Conservation (phyloP, 2,113 vertebrate species). For the Poecile atricapillus region DNA sequence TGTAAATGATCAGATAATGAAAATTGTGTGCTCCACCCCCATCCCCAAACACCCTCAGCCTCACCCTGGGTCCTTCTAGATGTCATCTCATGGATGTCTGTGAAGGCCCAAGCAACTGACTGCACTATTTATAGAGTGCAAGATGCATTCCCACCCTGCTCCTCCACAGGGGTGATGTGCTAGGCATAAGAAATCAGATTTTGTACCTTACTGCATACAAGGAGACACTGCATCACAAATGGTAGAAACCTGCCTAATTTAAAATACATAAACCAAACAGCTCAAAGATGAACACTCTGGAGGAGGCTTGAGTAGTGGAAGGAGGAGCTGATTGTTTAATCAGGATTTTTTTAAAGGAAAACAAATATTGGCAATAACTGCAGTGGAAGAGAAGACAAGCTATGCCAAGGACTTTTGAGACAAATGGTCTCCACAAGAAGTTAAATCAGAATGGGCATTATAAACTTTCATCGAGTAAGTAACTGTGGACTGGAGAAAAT, state of each 20-base stretch:
- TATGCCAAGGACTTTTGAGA: not conserved
- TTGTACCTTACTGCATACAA: not conserved
- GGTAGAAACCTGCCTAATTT: not conserved
- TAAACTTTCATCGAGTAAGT: not conserved
- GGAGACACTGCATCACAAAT: not conserved
- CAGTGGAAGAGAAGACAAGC: not conserved
- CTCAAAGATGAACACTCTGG: not conserved
- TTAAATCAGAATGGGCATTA: rapidly evolving
- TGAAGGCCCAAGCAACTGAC: not conserved
- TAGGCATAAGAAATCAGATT: not conserved
- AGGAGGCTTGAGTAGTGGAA: not conserved
- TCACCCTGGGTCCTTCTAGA: not conserved
- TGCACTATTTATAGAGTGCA: not conserved
- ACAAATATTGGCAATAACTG: not conserved
- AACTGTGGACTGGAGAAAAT: not conserved
- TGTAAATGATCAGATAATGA: not conserved
- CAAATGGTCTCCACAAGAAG: not conserved
- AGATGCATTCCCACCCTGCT: not conserved
- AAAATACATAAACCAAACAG: not conserved
- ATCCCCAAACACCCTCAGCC: not conserved
- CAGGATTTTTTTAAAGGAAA: not conserved
- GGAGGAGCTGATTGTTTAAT: not conserved
- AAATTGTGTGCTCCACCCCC: rapidly evolving
- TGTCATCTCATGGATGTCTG: not conserved
- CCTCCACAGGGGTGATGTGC: not conserved